Evolutionary conservation across 2,888 invertebrate genomes (phyloP), one percentile per base, ranked within the genome.

Genomic region (Eueremaeus valkanovi): DNA sequence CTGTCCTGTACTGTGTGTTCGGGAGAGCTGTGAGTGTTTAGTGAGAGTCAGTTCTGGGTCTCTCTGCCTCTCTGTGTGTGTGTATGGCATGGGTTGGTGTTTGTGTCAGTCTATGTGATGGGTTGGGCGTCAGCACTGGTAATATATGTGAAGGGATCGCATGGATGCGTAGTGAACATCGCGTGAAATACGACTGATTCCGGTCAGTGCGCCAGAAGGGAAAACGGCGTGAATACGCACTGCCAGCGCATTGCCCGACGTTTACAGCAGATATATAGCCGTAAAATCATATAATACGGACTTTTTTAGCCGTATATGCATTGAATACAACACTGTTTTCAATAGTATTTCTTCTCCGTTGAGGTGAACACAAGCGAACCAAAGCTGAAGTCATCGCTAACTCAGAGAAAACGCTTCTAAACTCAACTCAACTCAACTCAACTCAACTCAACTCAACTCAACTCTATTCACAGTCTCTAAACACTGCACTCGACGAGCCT

Each of bases 101-200:
- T 24, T 58, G 27, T 66, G 68, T 63, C 63, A 33, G 63, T 36
- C 18, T 27, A 29, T 18, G 63, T 63, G 68, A 68, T 68, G 68
- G 68, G 68, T 42, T 68, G 68, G 68, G 68, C 68, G 68, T 68
- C 31, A 63, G n/a, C n/a, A 63, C 61, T 63, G 27, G 68, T 68
- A 68, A 68, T 68, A 68, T 68, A 68, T 68, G 68, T 40, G 36
- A 33, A n/a, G n/a, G 42, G 40, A 68, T 68, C 68, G 68, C 68
- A 40, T 68, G 68, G 68, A 68, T 68, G 68, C 68, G 68, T 68
- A 42, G 68, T 68, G 68, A 68, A 68, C 68, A 68, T 68, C 68
- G 68, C 68, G 68, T 68, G 68, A 68, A 68, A 68, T 68, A 68
- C 68, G 68, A 68, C 68, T 68, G 68, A 68, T 68, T 68, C 68